phyloP scores from a whole-genome alignment of 2,797 vertebrate genomes.

The Gorsachius magnificus region DNA sequence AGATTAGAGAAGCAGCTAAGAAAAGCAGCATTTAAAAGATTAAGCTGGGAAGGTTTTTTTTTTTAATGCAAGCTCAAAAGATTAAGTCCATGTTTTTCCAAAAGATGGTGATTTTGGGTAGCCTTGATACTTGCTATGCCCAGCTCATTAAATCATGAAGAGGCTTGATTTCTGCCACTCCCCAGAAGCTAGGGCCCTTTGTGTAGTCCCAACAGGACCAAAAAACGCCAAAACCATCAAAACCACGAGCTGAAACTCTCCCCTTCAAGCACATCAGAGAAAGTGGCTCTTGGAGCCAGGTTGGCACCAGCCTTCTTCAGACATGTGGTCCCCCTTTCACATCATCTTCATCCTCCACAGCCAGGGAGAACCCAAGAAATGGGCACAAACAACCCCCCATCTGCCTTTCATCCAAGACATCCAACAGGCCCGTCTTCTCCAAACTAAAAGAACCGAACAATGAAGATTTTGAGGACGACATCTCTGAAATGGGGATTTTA shows the following conservation, averaged over 20 bases:
- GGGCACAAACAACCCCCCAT: not conserved
- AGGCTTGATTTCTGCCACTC: not conserved
- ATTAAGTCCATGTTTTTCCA: not conserved
- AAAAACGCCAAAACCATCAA: not conserved
- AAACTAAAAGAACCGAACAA: fast-evolving
- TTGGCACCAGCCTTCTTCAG: not conserved
- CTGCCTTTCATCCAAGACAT: not conserved
- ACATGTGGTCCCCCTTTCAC: not conserved
- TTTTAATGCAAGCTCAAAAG: conserved; percentile 25
- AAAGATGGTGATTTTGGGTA: not conserved
- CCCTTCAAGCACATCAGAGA: not conserved
- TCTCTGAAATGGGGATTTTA: not conserved
- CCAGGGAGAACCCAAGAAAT: not conserved
- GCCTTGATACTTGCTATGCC: not conserved
- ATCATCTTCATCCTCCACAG: not conserved
- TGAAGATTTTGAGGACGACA: not conserved
- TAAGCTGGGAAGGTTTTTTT: not conserved
- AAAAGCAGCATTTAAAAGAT: conserved; percentile 55
- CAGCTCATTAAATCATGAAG: not conserved
- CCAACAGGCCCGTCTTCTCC: not conserved
- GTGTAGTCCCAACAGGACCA: not conserved
- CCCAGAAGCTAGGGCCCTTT: not conserved
- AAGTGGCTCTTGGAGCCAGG: not conserved
- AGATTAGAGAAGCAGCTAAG: conserved; percentile 58
- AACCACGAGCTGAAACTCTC: not conserved